A percentile compares a stretch with the other conserved stretches of the same genome.
Evolutionary conservation across 2,797 vertebrate genomes (phyloP).

Genomic region (Heliangelus exortis): DNA sequence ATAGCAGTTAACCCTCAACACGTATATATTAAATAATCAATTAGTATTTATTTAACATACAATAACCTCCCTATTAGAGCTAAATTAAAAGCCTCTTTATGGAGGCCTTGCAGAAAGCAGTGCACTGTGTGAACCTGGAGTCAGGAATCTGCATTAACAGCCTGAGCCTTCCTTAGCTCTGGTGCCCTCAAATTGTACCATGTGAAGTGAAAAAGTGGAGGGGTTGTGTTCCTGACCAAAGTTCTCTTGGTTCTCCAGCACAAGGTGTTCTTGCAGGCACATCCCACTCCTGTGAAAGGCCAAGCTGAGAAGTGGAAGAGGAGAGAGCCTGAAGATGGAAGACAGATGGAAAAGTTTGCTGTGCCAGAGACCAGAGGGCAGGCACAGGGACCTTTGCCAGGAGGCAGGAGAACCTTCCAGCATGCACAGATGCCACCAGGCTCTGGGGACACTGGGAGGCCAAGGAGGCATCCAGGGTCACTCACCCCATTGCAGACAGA

Average conservation of each 20-base stretch:
- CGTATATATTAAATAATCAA: constrained; percentile 76
- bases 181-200: not conserved
- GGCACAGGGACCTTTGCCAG: not conserved
- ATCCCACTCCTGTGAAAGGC: not conserved
- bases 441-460: not conserved
- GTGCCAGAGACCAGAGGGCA: not conserved
- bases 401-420: not conserved
- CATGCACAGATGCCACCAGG: rapidly evolving
- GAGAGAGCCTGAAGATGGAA: not conserved
- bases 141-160: not conserved
- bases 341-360: not conserved
- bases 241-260: not conserved
- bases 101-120: not conserved
- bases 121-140: constrained; percentile 10
- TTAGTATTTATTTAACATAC: constrained; percentile 78
- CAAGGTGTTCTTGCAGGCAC: not conserved
- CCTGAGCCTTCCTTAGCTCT: not conserved
- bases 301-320: not conserved
- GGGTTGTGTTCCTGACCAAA: not conserved
- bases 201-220: not conserved
- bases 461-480: not conserved
- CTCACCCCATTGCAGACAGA: not conserved
- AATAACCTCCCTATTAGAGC: constrained; percentile 65
- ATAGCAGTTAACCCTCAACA: constrained; percentile 68
- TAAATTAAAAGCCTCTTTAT: constrained; percentile 63